These are phyloP conservation scores for Cosmorhoe ocellata DNA, from an alignment of 2,888 invertebrate species.

Conservation along the genomic window DNA sequence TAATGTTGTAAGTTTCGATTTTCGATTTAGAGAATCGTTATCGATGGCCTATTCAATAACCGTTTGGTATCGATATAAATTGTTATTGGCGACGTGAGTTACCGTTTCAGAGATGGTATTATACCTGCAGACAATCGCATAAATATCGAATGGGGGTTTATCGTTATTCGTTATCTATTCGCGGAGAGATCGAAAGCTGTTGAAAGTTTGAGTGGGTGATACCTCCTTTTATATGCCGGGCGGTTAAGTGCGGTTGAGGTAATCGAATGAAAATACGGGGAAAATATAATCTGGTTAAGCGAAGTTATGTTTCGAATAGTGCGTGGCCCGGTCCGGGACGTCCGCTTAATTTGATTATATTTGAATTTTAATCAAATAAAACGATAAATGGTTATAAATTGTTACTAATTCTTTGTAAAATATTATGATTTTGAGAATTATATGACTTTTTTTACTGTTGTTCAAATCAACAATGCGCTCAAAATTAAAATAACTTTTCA, in stretches of 20 bases:
- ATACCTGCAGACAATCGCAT: constrained; percentile 72
- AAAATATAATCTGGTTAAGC: constrained; percentile 27
- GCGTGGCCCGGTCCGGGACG: constrained; percentile 9
- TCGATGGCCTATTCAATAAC: constrained; percentile 70
- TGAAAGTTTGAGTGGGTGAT: constrained; percentile 59
- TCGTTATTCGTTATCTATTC: constrained; percentile 63
- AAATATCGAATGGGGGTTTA: constrained; percentile 67
- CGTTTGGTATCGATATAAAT: constrained; percentile 72
- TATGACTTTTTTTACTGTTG: no score
- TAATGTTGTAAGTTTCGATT: constrained; percentile 43
- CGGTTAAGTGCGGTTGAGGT: constrained; percentile 26
- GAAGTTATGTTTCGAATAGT: constrained; percentile 18
- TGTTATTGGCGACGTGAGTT: constrained; percentile 76
- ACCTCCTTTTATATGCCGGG: constrained; percentile 45
- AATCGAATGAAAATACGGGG: constrained; percentile 30
- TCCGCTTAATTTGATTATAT: background rate
- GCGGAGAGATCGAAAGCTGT: constrained; percentile 56
- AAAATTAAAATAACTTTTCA: constrained; percentile 23
- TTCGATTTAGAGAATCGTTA: constrained; percentile 60
- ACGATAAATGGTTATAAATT: no score
- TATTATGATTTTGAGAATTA: no score
- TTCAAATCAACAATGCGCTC: background rate
- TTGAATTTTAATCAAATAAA: background rate
- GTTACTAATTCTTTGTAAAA: no score
- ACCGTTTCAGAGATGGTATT: constrained; percentile 70